Evolutionary conservation across 23 tunicate species (phyloP).

Genomic region (Halocynthia aurantium): DNA sequence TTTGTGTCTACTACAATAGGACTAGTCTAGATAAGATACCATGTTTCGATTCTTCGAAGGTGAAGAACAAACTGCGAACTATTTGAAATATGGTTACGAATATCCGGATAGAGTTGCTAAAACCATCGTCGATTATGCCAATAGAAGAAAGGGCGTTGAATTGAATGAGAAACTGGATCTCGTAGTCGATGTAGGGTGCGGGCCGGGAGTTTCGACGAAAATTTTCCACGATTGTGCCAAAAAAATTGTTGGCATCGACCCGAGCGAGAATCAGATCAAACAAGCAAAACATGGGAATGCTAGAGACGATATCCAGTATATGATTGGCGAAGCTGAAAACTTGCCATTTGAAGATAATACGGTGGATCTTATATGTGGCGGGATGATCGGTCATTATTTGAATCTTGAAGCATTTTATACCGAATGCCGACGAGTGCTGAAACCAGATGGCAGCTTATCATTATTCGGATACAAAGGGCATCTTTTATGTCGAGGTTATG

Average conservation of each 20-base stretch:
- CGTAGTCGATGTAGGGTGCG: conserved; percentile 76
- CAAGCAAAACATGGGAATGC: conserved; percentile 25
- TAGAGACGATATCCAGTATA: conserved; percentile 16
- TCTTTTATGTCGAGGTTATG: not conserved
- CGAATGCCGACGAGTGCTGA: conserved; percentile 55
- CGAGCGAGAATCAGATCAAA: conserved; percentile 59
- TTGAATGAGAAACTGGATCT: not conserved
- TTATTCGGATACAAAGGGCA: conserved; percentile 52
- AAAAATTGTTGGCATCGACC: conserved; percentile 56
- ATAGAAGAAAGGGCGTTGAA: not conserved
- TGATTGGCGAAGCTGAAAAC: conserved; percentile 40
- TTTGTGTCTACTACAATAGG: too few relatives aligned
- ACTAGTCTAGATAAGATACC: too few relatives aligned
- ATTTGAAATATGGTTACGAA: not conserved
- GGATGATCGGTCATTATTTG: conserved; percentile 64
- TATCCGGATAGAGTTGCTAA: not conserved
- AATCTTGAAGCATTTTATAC: conserved; percentile 38
- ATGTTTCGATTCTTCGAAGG: too few relatives aligned
- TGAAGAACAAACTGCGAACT: too few relatives aligned
- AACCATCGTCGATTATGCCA: not conserved
- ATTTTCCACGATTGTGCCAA: conserved; percentile 34
- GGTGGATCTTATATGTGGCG: conserved; percentile 45
- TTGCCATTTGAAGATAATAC: not conserved
- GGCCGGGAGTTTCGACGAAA: conserved; percentile 58
- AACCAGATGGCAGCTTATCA: conserved; percentile 55